A percentile compares a stretch with the other conserved stretches of the same genome.
Conservation (phyloP, 2,113 vertebrate species). For the Etheostoma cragini region DNA sequence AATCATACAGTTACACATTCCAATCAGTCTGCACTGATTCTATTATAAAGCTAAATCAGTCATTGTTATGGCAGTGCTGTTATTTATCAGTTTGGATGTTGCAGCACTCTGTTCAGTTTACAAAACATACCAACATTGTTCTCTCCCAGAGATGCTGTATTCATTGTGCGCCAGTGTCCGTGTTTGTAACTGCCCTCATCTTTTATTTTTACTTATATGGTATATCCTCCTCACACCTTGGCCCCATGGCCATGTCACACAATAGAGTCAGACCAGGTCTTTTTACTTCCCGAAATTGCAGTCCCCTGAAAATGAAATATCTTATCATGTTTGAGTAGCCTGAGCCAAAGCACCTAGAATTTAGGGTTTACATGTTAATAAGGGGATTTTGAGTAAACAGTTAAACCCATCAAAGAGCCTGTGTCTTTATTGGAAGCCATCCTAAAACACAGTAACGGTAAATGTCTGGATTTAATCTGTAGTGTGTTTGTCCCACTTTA, state of each 20-base stretch:
- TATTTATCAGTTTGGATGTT: constrained; percentile 14
- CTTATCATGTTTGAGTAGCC: constrained; percentile 66
- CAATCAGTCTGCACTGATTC: neutral
- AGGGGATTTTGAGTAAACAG: constrained; percentile 44
- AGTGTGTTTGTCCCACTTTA: constrained; percentile 3
- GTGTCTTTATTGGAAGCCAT: constrained; percentile 34
- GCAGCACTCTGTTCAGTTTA: neutral
- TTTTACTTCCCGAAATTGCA: constrained; percentile 42
- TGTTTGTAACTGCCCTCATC: neutral
- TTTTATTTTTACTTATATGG: constrained; percentile 11
- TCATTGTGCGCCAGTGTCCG: neutral
- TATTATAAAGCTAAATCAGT: constrained; percentile 2
- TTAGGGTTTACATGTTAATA: constrained; percentile 58
- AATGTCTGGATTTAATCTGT: constrained; percentile 9
- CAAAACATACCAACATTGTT: constrained; percentile 3
- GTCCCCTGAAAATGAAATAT: constrained; percentile 58
- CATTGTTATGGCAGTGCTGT: neutral
- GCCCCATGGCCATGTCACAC: neutral
- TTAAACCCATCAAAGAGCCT: constrained; percentile 25
- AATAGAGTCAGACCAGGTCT: constrained; percentile 12
- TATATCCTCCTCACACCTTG: constrained; percentile 22
- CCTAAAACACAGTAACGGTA: neutral
- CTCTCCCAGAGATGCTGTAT: neutral
- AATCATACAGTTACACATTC: neutral
- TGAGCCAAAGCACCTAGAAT: constrained; percentile 32